Percentiles rank a stretch among this genome's conserved stretches.
Evolutionary conservation across 1,140 invertebrate genomes (phyloP).

Genomic region (Eufriesea mexicana): DNA sequence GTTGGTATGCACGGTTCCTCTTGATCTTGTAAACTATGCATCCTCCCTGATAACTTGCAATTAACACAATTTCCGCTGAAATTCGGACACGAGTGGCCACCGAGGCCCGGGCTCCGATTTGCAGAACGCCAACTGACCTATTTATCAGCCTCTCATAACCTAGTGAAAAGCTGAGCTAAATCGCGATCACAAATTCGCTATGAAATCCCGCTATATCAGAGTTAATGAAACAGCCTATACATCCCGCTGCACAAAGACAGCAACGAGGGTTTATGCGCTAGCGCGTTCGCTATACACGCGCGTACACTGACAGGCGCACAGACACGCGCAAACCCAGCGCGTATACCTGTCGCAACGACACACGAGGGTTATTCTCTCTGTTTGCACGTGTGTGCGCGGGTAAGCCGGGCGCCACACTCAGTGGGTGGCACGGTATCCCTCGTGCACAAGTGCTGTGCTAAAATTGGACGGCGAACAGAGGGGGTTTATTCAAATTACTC

Average conservation of each 20-base stretch:
- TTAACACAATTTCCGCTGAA: conserved; percentile 38
- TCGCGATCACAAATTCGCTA: too few species aligned
- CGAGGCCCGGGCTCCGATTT: conserved; percentile 15
- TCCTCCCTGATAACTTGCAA: conserved; percentile 20
- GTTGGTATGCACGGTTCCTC: background rate
- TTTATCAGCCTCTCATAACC: conserved; percentile 12
- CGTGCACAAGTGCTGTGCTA: conserved; percentile 54
- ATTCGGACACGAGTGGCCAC: conserved; percentile 26
- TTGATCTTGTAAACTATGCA: background rate
- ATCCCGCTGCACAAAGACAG: background rate
- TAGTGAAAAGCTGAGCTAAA: background rate
- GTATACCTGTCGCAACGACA: conserved; percentile 26
- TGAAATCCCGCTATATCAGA: background rate
- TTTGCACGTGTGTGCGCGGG: background rate
- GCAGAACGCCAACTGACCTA: conserved; percentile 21
- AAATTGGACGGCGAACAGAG: conserved; percentile 69
- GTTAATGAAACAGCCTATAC: background rate
- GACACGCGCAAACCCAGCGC: too few species aligned
- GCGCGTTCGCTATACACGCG: background rate
- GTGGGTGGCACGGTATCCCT: conserved; percentile 47
- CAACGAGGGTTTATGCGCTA: background rate
- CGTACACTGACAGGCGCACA: too few species aligned
- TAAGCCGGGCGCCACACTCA: background rate
- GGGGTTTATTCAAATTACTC: conserved; percentile 74
- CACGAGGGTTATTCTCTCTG: conserved; percentile 22